A percentile compares a stretch with the other conserved stretches of the same genome.
These are phyloP conservation scores for Spheniscus mendiculus DNA, from an alignment of 2,113 vertebrate species.

Conservation along the genomic window DNA sequence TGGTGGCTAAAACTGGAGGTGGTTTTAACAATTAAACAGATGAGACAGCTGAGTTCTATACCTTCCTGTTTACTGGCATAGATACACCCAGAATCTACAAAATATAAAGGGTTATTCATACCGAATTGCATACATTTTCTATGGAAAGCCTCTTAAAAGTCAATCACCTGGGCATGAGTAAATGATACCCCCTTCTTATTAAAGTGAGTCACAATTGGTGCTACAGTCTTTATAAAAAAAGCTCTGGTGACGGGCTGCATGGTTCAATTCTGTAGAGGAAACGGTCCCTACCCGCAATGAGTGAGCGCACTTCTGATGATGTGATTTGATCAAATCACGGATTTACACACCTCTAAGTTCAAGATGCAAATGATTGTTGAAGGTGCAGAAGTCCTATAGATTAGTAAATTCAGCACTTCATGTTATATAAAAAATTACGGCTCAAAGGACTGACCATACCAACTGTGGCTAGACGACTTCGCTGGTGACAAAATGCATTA, in stretches of 20 bases:
- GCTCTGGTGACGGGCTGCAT: not conserved
- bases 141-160: not conserved
- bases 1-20: not conserved
- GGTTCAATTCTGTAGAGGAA: not conserved
- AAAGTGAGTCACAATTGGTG: accelerated
- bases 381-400: not conserved
- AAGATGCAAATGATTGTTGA: not conserved
- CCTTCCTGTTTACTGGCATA: not conserved
- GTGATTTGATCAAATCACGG: not conserved
- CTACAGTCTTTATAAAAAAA: not conserved
- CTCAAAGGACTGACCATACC: not conserved
- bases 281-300: not conserved
- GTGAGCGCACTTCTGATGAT: not conserved
- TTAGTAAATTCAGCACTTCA: too few species aligned
- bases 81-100: not conserved
- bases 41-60: not conserved
- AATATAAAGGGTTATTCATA: too few species aligned
- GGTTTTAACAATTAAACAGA: not conserved
- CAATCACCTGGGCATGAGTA: not conserved
- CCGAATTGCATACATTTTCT: not conserved
- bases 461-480: accelerated
- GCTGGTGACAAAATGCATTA: not conserved
- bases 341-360: not conserved
- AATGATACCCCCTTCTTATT: too few species aligned
- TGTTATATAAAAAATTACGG: accelerated